Evolutionary conservation across 2,113 vertebrate species (phyloP), one percentile per base, ranked within the genome.

Genomic region (Sylvilagus bachmani): DNA sequence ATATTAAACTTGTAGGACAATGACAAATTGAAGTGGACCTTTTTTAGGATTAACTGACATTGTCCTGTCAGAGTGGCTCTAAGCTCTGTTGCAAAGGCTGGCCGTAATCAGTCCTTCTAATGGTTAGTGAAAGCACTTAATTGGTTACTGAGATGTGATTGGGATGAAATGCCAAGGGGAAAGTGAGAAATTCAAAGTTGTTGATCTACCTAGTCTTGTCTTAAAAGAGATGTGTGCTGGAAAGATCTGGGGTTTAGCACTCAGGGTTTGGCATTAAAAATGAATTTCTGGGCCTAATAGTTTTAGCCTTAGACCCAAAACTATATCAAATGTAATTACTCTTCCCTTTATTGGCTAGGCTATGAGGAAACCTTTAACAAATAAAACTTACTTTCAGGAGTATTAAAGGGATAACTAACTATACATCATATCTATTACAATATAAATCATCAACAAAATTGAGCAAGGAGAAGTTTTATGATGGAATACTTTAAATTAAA

Each of bases 111-210:
- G 84, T 91, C 83, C 74, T 69, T 79, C 44, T 84, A 38, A 94
- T 89, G 79, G 44, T 70, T 91, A 96, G 89, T 87, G 96, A 96
- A 94, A 94, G 66, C 70, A 74, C 89, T 97, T 96, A 95, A 96
- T 93, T 95, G 88, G 86, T 87, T 94, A 27, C 86, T 87, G 86
- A 94, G 58, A 92, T 85, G 90, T 95, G 91, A 93, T 82, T 95
- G 89, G 79, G 86, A 95, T 94, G 92, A 81, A 89, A 86, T 93
- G 91, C 95, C 89, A 96, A 91, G 80, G 89, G 38, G 86, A 85
- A 94, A 96, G 90, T 69, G 78, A 96, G 58, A 94, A 91, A 95
- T 70, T 93, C 92, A 95, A 95, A 80, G 91, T 86, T 87, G 58
- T 64, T 87, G 75, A 27, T 94, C 94, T 97, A 93, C 89, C 53